A percentile compares a stretch with the other conserved stretches of the same genome.
Conservation (phyloP, 2,888 invertebrate species). For the Yponomeuta plumbellus region DNA sequence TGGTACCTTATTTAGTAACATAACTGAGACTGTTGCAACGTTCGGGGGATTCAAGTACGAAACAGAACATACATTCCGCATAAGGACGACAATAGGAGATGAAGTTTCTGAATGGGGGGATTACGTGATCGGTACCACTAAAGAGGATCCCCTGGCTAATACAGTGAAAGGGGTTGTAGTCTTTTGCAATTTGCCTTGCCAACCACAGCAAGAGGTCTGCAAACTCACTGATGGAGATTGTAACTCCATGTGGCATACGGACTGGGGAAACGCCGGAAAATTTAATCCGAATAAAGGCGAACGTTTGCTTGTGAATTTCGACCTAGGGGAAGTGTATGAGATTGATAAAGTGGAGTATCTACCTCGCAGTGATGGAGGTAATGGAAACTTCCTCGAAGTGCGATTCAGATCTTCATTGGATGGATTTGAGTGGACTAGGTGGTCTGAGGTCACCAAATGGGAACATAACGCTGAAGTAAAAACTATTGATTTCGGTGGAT, state of each 20-base stretch:
- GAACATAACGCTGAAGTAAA: conserved; percentile 38
- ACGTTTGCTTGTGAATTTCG: conserved; percentile 38
- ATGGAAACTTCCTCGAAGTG: conserved; percentile 49
- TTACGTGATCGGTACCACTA: conserved; percentile 35
- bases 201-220: conserved; percentile 37
- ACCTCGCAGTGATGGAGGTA: conserved; percentile 51
- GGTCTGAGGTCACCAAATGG: conserved; percentile 38
- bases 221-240: conserved; percentile 37
- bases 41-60: conserved; percentile 43
- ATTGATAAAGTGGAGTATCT: conserved; percentile 51
- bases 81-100: conserved; percentile 41
- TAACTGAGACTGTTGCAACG: conserved; percentile 34
- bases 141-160: conserved; percentile 39
- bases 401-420: conserved; percentile 46
- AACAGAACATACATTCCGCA: conserved; percentile 46
- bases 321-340: conserved; percentile 35
- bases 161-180: conserved; percentile 41
- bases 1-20: conserved; percentile 46
- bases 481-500: conserved; percentile 36
- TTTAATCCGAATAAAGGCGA: conserved; percentile 31
- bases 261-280: conserved; percentile 36
- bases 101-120: conserved; percentile 59
- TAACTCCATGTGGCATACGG: conserved; percentile 43
- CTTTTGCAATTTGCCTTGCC: conserved; percentile 40
- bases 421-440: conserved; percentile 39